These are phyloP conservation scores for Cancer borealis DNA, from an alignment of 2,888 invertebrate genomes.

Conservation along the genomic window DNA sequence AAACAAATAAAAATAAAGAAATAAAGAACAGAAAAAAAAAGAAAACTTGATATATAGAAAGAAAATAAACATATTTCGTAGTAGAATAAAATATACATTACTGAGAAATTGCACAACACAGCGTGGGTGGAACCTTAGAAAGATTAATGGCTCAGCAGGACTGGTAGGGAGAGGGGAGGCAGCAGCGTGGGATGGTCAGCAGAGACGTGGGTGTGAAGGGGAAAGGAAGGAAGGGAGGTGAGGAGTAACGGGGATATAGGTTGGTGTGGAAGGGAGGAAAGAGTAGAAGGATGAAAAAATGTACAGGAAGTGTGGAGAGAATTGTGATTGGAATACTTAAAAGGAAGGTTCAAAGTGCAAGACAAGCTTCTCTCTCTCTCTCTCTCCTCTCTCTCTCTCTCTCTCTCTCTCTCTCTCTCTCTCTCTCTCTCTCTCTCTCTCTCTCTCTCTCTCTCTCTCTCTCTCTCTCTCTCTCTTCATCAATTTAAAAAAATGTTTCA, in stretches of 20 bases:
- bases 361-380: neutral
- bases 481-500: too few relatives aligned
- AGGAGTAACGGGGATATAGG: neutral
- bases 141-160: neutral
- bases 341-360: neutral
- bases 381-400: too few relatives aligned
- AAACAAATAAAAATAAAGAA: neutral
- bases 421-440: too few relatives aligned
- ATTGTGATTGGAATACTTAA: neutral
- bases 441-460: too few relatives aligned
- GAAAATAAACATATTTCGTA: neutral
- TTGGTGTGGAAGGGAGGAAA: neutral
- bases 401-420: too few relatives aligned
- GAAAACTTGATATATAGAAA: neutral
- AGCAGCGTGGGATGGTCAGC: neutral
- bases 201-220: conserved; percentile 1
- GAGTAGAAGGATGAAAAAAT: neutral
- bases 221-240: neutral
- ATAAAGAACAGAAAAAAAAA: neutral
- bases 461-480: too few relatives aligned
- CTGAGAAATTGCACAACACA: neutral
- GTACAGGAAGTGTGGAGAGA: neutral
- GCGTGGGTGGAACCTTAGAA: neutral
- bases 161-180: neutral
- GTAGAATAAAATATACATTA: neutral